A percentile compares a stretch with the other conserved stretches of the same genome.
phyloP scores from a whole-genome alignment of 2,888 invertebrate species.

The Lacanobia wlatinum region DNA sequence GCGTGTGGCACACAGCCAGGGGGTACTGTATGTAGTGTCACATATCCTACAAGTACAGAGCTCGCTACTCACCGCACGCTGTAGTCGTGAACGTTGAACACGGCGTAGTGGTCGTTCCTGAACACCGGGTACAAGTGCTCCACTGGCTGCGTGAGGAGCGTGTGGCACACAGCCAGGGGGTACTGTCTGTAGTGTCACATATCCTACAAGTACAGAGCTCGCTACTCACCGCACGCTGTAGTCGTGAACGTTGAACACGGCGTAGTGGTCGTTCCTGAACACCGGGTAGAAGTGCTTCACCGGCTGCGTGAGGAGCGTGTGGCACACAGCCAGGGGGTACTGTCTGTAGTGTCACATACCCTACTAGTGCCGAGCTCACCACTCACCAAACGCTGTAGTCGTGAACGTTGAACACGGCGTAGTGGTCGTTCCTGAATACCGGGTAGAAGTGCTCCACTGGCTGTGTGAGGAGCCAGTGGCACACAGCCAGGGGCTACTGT shows the following conservation, averaged over 20 bases:
- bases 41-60: no score
- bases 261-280: slow-evolving; percentile 50
- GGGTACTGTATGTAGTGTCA: no score
- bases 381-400: slow-evolving; percentile 83
- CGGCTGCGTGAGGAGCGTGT: slow-evolving; percentile 71
- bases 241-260: slow-evolving; percentile 83
- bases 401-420: slow-evolving; percentile 82
- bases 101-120: slow-evolving; percentile 70
- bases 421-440: no score
- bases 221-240: slow-evolving; percentile 81
- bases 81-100: slow-evolving; percentile 82
- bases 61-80: slow-evolving; percentile 81
- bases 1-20: no score
- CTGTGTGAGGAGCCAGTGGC: slow-evolving; percentile 73
- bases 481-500: no score
- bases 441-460: slow-evolving; percentile 78
- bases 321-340: no score
- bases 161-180: no score
- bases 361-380: no score
- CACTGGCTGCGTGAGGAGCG: no score
- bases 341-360: no score
- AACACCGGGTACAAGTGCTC: slow-evolving; percentile 76
- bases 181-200: no score
- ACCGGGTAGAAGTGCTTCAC: slow-evolving; percentile 77
- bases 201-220: no score